Evolutionary conservation across 1,140 invertebrate species (phyloP), one percentile per base, ranked within the genome.

Genomic region (Drosophila sucinea): DNA sequence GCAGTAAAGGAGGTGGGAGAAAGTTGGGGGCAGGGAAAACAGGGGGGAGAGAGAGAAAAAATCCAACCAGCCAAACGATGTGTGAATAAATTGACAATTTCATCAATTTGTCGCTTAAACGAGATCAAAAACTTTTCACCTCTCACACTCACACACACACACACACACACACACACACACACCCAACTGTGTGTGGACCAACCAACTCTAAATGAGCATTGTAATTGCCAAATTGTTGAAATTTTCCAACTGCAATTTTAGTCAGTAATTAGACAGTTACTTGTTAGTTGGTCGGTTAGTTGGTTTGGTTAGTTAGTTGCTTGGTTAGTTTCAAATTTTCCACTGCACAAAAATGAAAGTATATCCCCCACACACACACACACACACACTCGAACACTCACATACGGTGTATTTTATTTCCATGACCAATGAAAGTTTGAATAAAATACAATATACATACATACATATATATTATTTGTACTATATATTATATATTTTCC

Each of bases 51-150:
- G 29, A 10, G 60, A 17, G 55, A 68, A 66, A 73, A 74, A 67
- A 51, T 51, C 25, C 23, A 51, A 51, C 44, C 44, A 51, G 47
- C 63, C 70, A 82, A 85, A 86, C 83, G 79, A 82, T 55, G 75
- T 87, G 82, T 78, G 79, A 87, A 85, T 85, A 85, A 85, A 85
- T 85, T 79, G 82, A 79, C 82, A 81, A 85, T 86, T 79, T 76
- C 81, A 80, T 83, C 81, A 80, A 84, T 83, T 79, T 79, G 70
- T 64, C 64, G 44, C 63, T 67, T 76, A 69, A 75, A 74, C 82
- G 82, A 79, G 72, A 79, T 76, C 66, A 79, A 79, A 65, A 73
- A 63, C 69, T 73, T 67, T 81, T 65, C 40, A 54, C 55, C 29
- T 51, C 40, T 27, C 47, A 73, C 33, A 23, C 32, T 32, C 54